phyloP scores from a whole-genome alignment of 2,113 vertebrate genomes.

The Hippocampus guttulatus region DNA sequence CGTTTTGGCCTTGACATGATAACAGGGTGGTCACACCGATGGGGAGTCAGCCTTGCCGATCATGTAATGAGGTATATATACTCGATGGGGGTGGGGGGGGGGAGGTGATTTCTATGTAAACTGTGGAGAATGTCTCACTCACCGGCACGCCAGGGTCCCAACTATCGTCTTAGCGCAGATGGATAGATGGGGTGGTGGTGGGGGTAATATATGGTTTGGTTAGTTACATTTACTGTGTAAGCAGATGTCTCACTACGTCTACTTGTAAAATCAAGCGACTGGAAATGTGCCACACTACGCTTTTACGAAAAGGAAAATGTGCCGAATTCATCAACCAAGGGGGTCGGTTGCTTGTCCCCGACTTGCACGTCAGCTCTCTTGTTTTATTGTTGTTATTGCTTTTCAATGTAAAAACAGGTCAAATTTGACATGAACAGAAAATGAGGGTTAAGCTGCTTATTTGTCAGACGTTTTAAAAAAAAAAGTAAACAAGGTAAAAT shows the following conservation, averaged over 20 bases:
- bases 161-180: slow-evolving; percentile 33
- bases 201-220: slow-evolving; percentile 45
- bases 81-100: too few relatives aligned
- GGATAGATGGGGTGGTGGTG: slow-evolving; percentile 8
- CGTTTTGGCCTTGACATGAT: too few relatives aligned
- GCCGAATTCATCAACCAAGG: slow-evolving; percentile 22
- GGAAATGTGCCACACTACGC: slow-evolving; percentile 36
- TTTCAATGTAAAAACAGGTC: not conserved
- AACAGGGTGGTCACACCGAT: too few relatives aligned
- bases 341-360: not conserved
- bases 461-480: slow-evolving; percentile 28
- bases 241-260: slow-evolving; percentile 41
- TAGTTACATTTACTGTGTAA: slow-evolving; percentile 42
- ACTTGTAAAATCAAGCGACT: slow-evolving; percentile 32
- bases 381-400: too few relatives aligned
- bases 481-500: slow-evolving; percentile 35
- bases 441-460: slow-evolving; percentile 43
- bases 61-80: too few relatives aligned
- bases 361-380: slow-evolving; percentile 1
- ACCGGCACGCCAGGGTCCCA: not conserved
- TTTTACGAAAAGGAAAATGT: slow-evolving; percentile 24
- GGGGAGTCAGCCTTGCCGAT: too few relatives aligned
- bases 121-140: too few relatives aligned
- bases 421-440: not conserved
- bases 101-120: too few relatives aligned